Conservation (phyloP, 2,797 vertebrate genomes). For the Acrossocheilus fasciatus region DNA sequence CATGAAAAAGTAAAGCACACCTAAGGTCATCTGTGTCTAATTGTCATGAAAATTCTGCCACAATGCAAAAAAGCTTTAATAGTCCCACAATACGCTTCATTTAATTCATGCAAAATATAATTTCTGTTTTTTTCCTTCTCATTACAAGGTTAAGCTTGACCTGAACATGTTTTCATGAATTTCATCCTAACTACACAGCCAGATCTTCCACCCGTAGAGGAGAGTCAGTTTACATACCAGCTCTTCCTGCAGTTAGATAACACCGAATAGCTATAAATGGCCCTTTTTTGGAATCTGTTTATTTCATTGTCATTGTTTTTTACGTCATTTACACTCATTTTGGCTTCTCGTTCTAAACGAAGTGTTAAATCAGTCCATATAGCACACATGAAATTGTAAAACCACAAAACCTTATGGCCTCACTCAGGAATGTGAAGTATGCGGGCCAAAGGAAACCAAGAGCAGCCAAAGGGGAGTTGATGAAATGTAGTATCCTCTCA, state of each 20-base stretch:
- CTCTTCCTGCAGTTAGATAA: conserved; percentile 25
- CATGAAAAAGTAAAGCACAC: background rate
- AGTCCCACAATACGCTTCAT: background rate
- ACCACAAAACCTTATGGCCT: conserved; percentile 64
- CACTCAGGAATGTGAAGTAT: conserved; percentile 81
- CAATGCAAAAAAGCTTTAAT: background rate
- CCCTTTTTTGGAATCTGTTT: background rate
- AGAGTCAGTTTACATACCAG: conserved; percentile 24
- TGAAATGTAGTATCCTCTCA: background rate
- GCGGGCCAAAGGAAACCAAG: conserved; percentile 64
- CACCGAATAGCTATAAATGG: background rate
- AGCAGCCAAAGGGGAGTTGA: conserved; percentile 15
- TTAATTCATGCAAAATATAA: background rate
- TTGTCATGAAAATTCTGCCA: background rate
- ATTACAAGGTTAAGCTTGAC: background rate
- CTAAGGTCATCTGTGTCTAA: background rate
- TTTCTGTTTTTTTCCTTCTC: background rate
- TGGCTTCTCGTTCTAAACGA: background rate
- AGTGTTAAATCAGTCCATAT: conserved; percentile 31
- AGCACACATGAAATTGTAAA: conserved; percentile 51
- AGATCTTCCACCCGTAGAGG: background rate
- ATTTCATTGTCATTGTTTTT: background rate
- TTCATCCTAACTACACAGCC: background rate
- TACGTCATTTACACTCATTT: background rate
- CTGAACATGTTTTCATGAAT: background rate